Conservation (phyloP, 2,797 vertebrate species). For the Choloepus didactylus region DNA sequence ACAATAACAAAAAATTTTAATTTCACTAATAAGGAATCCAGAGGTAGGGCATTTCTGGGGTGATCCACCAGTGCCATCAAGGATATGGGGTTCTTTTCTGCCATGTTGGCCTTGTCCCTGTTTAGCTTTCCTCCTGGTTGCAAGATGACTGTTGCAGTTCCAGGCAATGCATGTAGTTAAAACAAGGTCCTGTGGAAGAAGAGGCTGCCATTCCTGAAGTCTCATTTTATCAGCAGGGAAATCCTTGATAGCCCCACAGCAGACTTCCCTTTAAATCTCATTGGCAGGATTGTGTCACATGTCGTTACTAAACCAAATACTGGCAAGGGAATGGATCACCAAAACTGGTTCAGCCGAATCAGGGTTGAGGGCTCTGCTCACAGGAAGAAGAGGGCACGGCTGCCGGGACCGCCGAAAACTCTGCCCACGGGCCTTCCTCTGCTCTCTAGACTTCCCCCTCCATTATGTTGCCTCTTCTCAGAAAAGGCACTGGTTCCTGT, state of each 20-base stretch:
- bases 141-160: background rate
- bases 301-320: background rate
- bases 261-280: background rate
- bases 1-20: background rate
- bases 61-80: background rate
- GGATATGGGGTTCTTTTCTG: background rate
- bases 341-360: background rate
- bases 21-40: background rate
- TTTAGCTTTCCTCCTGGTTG: background rate
- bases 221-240: background rate
- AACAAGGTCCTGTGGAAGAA: background rate
- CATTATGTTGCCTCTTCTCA: background rate
- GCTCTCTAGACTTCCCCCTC: background rate
- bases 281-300: background rate
- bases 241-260: background rate
- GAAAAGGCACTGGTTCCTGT: background rate
- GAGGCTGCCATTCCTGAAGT: background rate
- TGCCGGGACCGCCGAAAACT: background rate
- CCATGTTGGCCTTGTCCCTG: background rate
- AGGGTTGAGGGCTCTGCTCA: background rate
- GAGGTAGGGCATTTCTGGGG: background rate
- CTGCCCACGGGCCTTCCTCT: background rate
- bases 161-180: background rate
- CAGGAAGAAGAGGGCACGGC: background rate
- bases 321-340: background rate